Base-by-base conservation (phyloP, 2,888 invertebrate genomes). In the Nemotelus pantherinus region DNA sequence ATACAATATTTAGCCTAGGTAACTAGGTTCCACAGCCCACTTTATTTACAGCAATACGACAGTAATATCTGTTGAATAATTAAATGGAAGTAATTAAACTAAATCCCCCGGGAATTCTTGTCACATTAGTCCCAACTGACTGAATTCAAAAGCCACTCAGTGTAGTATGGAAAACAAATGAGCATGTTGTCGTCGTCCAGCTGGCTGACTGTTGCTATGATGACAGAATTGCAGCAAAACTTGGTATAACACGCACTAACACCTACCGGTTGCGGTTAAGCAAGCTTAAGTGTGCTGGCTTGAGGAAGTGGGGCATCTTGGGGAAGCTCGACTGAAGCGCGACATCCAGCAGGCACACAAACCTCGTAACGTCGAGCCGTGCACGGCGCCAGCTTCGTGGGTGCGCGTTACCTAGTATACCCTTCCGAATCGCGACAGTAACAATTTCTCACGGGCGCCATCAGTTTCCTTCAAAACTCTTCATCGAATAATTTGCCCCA, bases 351-450 rank as follows among this genome's bases (percentile, higher is more conserved):
- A 57, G 57, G 44, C 71, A 55, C 44, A 47, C 58, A 47, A 55
- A 55, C 57, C 70, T 53, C n/a, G 70, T 55, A 39, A 39, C 47
- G 44, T 41, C 47, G 55, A 43, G 70, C 70, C 44, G 55, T 10
- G 55, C 43, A 57, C 70, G 70, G 55, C 70, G n/a, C 65, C 64
- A 44, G 53, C 50, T 68, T 50, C 48, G 68, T 68, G 68, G 2
- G 41, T 50, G 48, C 68, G 68, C 68, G 48, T 44, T 50, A 10
- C 43, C 64, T n/a, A n/a, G 6, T 58, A 43, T 63, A 63, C 63
- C 63, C 4, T 63, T 10, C 39, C 43, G 43, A 39, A 43, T 39
- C 63, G 68, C 9, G 10, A 39, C 48, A 53, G 50, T 68, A 10
- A 5, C 63, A 9, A 3, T 39, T 25, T 43, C 48, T 68, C 50